Base-by-base conservation (phyloP, 1,140 invertebrate species). In the Sarcophaga peregrina region DNA sequence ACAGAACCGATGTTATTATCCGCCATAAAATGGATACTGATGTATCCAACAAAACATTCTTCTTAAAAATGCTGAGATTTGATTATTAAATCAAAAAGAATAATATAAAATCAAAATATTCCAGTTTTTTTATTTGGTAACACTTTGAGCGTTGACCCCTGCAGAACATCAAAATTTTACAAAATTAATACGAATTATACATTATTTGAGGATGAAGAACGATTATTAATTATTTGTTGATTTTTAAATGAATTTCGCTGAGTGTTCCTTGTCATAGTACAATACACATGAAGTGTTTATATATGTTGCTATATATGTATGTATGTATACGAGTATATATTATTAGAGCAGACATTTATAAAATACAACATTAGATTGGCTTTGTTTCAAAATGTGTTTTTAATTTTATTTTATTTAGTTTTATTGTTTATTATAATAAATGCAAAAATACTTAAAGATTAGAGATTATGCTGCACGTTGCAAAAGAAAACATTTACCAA, bases 401-500 rank as follows among this genome's bases (percentile, higher is more conserved):
- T 47, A 10, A n/a, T 46, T 78, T 78, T 78, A 72, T 50, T 50
- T 46, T 76, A 45, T 10, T 76, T 76, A 46, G 80, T 47, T 81
- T 62, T 13, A 46, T 81, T 80, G 15, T 45, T 81, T 58, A 48
- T n/a, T 62, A 46, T 9, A 10, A 10, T 52, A 50, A 25, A 78
- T 78, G 75, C 75, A 78, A 78, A 25, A 78, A 50, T 78, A 50
- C 47, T 78, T 78, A 50, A 52, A 78, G 75, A 78, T 78, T 78
- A 78, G 52, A 68, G 37, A 68, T 81, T 81, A 68, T 81, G 62
- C 62, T 81, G 80, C 62, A 81, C 80, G 62, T 46, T 72, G 45
- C 37, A 48, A 81, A 81, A 62, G 54, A 81, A 62, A 81, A 81
- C 80, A 81, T 81, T 81, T 81, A 81, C 80, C 80, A 81, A 81